phyloP scores from a whole-genome alignment of 2,113 vertebrate species.

The Mesocricetus auratus region DNA sequence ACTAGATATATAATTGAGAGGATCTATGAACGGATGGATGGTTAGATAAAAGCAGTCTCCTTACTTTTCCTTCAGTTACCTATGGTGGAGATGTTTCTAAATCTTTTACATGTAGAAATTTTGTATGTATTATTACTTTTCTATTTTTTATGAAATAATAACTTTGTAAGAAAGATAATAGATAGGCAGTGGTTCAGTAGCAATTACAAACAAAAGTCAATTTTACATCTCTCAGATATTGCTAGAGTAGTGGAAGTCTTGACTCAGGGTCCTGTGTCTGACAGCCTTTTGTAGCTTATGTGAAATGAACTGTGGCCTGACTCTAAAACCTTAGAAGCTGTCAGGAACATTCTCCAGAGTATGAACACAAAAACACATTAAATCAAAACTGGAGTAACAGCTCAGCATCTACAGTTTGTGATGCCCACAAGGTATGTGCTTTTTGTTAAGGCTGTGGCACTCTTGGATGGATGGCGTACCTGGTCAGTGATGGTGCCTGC shows the following conservation, averaged over 20 bases:
- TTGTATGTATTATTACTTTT: background rate
- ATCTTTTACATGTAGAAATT: background rate
- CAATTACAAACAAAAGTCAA: background rate
- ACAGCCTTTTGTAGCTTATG: background rate
- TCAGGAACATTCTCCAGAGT: background rate
- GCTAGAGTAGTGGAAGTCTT: background rate
- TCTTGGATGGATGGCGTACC: background rate
- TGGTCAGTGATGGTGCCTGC: background rate
- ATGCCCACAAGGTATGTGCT: background rate
- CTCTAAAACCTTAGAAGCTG: background rate
- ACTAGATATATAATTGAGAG: background rate
- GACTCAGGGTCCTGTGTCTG: background rate
- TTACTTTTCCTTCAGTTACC: background rate
- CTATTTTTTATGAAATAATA: background rate
- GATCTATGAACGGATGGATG: background rate
- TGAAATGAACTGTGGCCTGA: background rate
- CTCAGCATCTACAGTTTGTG: background rate
- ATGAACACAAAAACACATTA: background rate
- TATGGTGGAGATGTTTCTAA: background rate
- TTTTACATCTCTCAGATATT: slow-evolving; percentile 12
- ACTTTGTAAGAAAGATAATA: background rate
- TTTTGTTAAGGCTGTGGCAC: background rate
- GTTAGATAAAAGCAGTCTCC: background rate
- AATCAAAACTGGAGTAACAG: background rate
- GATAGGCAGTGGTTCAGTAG: background rate